Evolutionary conservation across 2,888 invertebrate genomes (phyloP).

Genomic region (Catocala sponsa): DNA sequence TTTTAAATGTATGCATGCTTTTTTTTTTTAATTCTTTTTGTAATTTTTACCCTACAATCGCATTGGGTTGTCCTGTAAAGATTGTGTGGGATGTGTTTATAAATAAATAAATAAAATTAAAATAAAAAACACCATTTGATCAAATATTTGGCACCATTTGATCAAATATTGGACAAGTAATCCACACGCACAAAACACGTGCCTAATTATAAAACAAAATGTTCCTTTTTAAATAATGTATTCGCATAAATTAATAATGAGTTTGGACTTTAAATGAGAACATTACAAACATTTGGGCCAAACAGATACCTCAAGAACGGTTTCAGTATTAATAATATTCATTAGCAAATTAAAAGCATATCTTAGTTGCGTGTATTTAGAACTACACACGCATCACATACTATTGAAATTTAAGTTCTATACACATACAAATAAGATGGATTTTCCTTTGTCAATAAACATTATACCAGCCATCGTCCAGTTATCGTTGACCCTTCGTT

Average conservation of each 20-base stretch:
- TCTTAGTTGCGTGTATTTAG: background rate
- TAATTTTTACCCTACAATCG: no score
- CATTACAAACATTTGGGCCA: background rate
- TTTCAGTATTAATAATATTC: background rate
- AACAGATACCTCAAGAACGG: background rate
- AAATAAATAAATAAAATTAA: no score
- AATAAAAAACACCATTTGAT: background rate
- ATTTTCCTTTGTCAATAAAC: background rate
- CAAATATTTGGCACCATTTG: background rate
- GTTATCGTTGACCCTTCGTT: background rate
- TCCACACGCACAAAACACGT: background rate
- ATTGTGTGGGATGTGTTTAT: no score
- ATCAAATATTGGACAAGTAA: background rate
- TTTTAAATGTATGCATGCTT: no score
- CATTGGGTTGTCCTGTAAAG: no score
- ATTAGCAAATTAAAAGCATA: background rate
- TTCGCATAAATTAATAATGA: slow-evolving; percentile 6
- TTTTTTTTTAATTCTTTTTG: no score
- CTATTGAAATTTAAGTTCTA: background rate
- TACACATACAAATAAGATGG: background rate
- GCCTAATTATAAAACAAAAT: background rate
- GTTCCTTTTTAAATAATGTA: slow-evolving; percentile 1
- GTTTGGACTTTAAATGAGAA: slow-evolving; percentile 19
- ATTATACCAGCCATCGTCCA: background rate
- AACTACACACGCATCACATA: background rate